phyloP scores from a whole-genome alignment of 1,140 invertebrate genomes.

The Trinorchestia longiramus region DNA sequence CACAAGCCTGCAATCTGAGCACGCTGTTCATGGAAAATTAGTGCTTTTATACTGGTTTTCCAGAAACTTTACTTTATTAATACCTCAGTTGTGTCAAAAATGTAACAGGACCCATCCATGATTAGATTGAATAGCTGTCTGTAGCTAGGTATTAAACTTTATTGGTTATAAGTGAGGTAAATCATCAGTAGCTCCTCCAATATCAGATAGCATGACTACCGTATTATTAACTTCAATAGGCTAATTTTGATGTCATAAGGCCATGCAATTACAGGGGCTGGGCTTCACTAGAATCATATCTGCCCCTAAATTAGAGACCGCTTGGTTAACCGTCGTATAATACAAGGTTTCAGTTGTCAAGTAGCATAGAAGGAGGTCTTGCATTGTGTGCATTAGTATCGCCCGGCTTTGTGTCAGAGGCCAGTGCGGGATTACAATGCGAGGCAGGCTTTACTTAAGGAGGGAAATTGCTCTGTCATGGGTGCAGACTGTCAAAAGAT shows the following conservation, averaged over 20 bases:
- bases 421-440: neutral
- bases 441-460: neutral
- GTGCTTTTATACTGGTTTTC: too few relatives aligned
- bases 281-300: neutral
- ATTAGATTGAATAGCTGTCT: too few relatives aligned
- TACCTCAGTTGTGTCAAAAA: too few relatives aligned
- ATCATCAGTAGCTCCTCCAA: neutral
- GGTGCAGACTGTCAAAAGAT: neutral
- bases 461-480: neutral
- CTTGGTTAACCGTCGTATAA: neutral
- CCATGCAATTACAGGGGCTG: neutral
- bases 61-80: too few relatives aligned
- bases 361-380: neutral
- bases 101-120: too few relatives aligned
- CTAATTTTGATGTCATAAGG: neutral
- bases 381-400: neutral
- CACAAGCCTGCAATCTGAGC: too few relatives aligned
- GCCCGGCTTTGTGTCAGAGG: neutral
- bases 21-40: too few relatives aligned
- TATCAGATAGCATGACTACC: neutral
- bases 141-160: neutral
- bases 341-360: neutral
- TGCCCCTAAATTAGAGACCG: neutral
- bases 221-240: neutral
- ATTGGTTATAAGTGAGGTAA: neutral